Evolutionary conservation across 2,888 invertebrate genomes (phyloP).

Genomic region (Slavum lentiscoides): DNA sequence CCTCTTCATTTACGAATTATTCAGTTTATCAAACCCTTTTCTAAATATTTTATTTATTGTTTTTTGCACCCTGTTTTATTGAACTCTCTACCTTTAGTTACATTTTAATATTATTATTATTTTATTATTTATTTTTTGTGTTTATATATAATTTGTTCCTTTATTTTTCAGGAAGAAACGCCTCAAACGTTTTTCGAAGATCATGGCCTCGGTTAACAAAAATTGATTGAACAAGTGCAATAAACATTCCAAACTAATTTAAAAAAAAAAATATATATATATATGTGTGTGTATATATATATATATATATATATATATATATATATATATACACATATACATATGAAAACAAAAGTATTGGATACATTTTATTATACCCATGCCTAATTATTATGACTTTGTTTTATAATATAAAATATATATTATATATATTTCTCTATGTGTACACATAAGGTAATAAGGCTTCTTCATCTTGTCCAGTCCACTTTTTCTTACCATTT

Average conservation of each 20-base stretch:
- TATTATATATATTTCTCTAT: constrained; percentile 4
- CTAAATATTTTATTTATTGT: constrained; percentile 56
- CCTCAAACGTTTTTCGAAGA: constrained; percentile 99
- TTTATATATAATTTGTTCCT: constrained; percentile 50
- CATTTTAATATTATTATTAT: constrained; percentile 2
- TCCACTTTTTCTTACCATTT: constrained; percentile 20
- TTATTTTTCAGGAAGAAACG: constrained; percentile 94
- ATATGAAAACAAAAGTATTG: constrained; percentile 25
- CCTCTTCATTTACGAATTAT: constrained; percentile 42
- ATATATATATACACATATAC: background rate
- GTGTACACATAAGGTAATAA: constrained; percentile 23
- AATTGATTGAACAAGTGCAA: constrained; percentile 20
- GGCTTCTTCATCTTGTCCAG: constrained; percentile 40
- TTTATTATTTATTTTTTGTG: constrained; percentile 4
- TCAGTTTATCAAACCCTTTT: constrained; percentile 31
- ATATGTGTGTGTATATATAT: background rate
- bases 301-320: background rate
- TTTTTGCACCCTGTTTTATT: constrained; percentile 55
- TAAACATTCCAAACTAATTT: constrained; percentile 41
- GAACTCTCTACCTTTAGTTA: background rate
- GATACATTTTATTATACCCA: constrained; percentile 32
- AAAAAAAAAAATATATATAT: constrained; percentile 11
- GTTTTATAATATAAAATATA: background rate
- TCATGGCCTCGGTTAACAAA: constrained; percentile 83
- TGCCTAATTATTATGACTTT: constrained; percentile 30